phyloP scores from a whole-genome alignment of 2,113 vertebrate species.

The Rhabdomys dilectus region DNA sequence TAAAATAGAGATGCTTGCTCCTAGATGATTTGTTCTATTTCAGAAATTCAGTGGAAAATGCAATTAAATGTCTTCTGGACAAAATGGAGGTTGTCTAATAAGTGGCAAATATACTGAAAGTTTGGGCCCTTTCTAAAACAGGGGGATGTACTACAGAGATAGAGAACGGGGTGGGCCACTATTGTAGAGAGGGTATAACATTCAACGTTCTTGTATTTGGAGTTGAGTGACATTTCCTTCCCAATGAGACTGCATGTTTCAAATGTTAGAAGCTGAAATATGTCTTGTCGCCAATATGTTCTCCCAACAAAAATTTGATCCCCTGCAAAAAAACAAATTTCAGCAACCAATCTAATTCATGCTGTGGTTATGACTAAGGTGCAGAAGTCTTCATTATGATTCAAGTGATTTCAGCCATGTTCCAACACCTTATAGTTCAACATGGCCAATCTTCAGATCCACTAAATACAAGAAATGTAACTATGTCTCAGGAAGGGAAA shows the following conservation, averaged over 20 bases:
- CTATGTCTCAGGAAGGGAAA: not conserved
- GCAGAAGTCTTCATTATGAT: not conserved
- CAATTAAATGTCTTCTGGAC: not conserved
- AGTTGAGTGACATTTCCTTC: not conserved
- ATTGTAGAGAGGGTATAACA: not conserved
- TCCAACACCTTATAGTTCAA: not conserved
- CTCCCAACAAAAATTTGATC: not conserved
- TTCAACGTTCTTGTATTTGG: not conserved
- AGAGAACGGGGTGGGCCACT: not conserved
- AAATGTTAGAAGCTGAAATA: slow-evolving; percentile 13
- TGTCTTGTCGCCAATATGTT: not conserved
- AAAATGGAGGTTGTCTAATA: not conserved
- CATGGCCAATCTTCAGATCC: not conserved
- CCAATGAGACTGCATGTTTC: not conserved
- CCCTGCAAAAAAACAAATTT: not conserved
- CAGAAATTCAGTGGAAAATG: not conserved
- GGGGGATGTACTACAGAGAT: not conserved
- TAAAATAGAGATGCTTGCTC: not conserved
- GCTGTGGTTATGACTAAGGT: not conserved
- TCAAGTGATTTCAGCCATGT: not conserved
- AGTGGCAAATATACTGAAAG: not conserved
- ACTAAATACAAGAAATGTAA: not conserved
- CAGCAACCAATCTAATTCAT: not conserved
- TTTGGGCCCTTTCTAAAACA: not conserved
- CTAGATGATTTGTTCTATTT: not conserved